Base-by-base conservation (phyloP, 2,113 vertebrate species). In the Aphelocoma coerulescens region DNA sequence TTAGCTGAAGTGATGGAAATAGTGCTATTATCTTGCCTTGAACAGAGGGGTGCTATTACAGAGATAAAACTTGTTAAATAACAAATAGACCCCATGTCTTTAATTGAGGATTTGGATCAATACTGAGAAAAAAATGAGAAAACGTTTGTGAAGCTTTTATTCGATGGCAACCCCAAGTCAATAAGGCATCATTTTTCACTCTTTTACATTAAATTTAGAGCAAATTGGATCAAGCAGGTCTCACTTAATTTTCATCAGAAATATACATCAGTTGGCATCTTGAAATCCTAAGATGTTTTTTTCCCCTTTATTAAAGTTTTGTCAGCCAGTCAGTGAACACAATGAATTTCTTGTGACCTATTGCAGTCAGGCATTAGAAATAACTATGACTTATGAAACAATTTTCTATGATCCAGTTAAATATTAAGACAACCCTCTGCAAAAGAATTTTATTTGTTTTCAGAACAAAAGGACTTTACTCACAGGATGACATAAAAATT, bases 41-140 rank as follows among this genome's bases (percentile, higher is more conserved):
- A 55, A 89, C 32, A 77, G 57, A 61, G 68, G 30, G 93, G 63
- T 81, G 76, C 68, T 93, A 49, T 88, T 84, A 80, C 43, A 81
- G 19, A 86, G 88, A 92, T 86, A 88, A 84, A 96, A 41, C 33
- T 51, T 65, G 44, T 46, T 84, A 84, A 89, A 92, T 72, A 84
- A 71, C 75, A 83, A 82, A 65, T 55, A 68, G 27, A 71, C 5
- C 3, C 7, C 24, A 11, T 22, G 16, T 33, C 76, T 89, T 93
- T 65, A 81, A 41, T 49, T 61, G 37, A 48, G 57, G 48, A 90
- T 20, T 73, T 62, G 23, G 7, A 73, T 66, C 27, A 86, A 88
- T 77, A 59, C 13, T 10, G 28, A 73, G 39, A 48, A 58, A 83
- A 91, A 92, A 93, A 66, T 2, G 7, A 75, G 41, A 81, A 86